Percentiles rank a stretch among this genome's conserved stretches.
Evolutionary conservation across 2,888 invertebrate species (phyloP).

Genomic region (Megaustenia siamemsis): DNA sequence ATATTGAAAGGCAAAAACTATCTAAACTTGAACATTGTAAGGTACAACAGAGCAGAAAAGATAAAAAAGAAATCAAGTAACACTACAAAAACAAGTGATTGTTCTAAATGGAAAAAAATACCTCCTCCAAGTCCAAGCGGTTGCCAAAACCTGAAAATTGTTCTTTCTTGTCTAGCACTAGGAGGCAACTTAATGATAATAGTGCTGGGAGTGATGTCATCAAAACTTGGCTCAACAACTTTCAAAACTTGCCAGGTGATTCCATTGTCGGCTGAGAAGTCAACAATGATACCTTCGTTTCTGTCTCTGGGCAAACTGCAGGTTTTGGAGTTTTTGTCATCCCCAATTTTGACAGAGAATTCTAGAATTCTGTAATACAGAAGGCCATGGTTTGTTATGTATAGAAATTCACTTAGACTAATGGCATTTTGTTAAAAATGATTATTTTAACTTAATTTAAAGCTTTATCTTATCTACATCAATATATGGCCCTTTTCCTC

Average conservation of each 20-base stretch:
- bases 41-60: too few relatives aligned
- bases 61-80: not conserved
- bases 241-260: slow-evolving; percentile 77
- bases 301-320: slow-evolving; percentile 72
- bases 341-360: slow-evolving; percentile 77
- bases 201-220: slow-evolving; percentile 69
- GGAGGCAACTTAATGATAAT: slow-evolving; percentile 75
- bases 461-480: too few relatives aligned
- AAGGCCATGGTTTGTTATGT: too few relatives aligned
- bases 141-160: slow-evolving; percentile 81
- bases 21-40: too few relatives aligned
- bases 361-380: slow-evolving; percentile 73
- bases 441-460: too few relatives aligned
- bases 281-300: slow-evolving; percentile 77
- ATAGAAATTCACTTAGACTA: too few relatives aligned
- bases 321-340: slow-evolving; percentile 62
- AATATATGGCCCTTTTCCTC: too few relatives aligned
- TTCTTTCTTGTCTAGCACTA: slow-evolving; percentile 76
- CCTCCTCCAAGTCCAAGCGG: slow-evolving; percentile 76
- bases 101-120: slow-evolving; percentile 5
- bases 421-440: too few relatives aligned
- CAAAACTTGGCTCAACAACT: slow-evolving; percentile 72
- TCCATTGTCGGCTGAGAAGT: slow-evolving; percentile 78
- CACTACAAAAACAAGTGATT: not conserved
- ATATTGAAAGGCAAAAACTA: too few relatives aligned